phyloP scores from a whole-genome alignment of 2,888 invertebrate species.

The Drosophila neotestacea region DNA sequence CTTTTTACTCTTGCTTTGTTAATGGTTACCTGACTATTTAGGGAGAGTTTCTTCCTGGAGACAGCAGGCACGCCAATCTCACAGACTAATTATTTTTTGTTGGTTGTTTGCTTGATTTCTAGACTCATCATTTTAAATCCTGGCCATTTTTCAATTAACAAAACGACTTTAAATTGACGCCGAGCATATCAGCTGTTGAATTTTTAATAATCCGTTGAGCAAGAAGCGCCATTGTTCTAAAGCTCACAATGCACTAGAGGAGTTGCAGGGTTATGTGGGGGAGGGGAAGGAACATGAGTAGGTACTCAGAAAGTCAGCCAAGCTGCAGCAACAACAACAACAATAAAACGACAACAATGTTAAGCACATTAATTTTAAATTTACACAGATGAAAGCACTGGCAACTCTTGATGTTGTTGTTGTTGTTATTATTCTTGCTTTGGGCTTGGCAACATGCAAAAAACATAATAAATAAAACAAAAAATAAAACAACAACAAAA shows the following conservation, averaged over 20 bases:
- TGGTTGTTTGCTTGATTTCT: not conserved
- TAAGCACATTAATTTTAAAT: conserved; percentile 73
- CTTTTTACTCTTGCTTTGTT: too few relatives aligned
- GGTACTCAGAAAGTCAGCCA: conserved; percentile 50
- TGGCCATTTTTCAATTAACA: conserved; percentile 51
- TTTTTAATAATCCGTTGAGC: conserved; percentile 62
- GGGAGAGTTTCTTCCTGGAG: too few relatives aligned
- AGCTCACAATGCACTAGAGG: conserved; percentile 20
- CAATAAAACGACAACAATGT: conserved; percentile 26
- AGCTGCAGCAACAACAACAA: conserved; percentile 38
- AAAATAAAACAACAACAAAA: conserved; percentile 11
- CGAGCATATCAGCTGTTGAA: conserved; percentile 60
- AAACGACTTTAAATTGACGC: conserved; percentile 49
- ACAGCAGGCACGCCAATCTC: too few relatives aligned
- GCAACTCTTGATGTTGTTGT: conserved; percentile 26
- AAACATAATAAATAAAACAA: conserved; percentile 4
- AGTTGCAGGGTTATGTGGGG: not conserved
- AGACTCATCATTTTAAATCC: conserved; percentile 16
- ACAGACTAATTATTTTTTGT: not conserved
- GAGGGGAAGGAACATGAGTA: not conserved
- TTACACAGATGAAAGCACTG: conserved; percentile 63
- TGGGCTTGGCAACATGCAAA: conserved; percentile 19
- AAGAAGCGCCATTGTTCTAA: conserved; percentile 53
- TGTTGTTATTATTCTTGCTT: conserved; percentile 24
- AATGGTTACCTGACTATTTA: too few relatives aligned